Evolutionary conservation across 1,140 invertebrate genomes (phyloP), one percentile per base, ranked within the genome.

Genomic region (Whitmania pigra): DNA sequence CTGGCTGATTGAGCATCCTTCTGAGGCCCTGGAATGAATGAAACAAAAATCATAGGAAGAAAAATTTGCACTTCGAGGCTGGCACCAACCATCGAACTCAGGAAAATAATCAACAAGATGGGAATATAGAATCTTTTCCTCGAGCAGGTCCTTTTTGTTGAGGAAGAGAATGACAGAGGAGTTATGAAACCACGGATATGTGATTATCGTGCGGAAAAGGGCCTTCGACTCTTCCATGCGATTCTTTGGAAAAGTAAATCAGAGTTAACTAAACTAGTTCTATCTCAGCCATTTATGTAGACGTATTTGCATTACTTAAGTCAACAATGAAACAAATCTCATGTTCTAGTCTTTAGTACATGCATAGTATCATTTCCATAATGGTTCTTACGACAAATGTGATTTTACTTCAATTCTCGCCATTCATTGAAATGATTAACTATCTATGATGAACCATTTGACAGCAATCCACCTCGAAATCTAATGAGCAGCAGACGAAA

Each of bases 161-260:
- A 99, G 88, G 86, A 99, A 99, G 78, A 99, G 87, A 85, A 99
- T 99, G 78, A 99, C 94, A 75, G 96, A 99, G 76, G 93, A 97
- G 85, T 99, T 94, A 85, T 97, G 94, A 87, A 99, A 99, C 95
- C 95, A 99, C 74, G 96, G 96, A 87, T 99, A 99, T 83, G 94
- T 98, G 85, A 99, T 99, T 85, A 99, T 99, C 79, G 96, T 99
- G 87, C 95, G 94, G 86, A 99, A 99, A 84, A 99, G 87, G 81
- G 96, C 96, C 88, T 98, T 99, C 78, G 93, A 96, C 86, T 99
- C 96, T 84, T 99, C 95, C 96, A 99, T 99, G 85, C 96, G 94
- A 86, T 99, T 99, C 94, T 63, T 63, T n/a, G 2, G 4, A 17
- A 63, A 63, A 13, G 29, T n/a, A 63, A 75, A 55, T 36, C 49